These are phyloP conservation scores for Capra hircus DNA, from an alignment of 2,113 vertebrate species.

Conservation along the genomic window DNA sequence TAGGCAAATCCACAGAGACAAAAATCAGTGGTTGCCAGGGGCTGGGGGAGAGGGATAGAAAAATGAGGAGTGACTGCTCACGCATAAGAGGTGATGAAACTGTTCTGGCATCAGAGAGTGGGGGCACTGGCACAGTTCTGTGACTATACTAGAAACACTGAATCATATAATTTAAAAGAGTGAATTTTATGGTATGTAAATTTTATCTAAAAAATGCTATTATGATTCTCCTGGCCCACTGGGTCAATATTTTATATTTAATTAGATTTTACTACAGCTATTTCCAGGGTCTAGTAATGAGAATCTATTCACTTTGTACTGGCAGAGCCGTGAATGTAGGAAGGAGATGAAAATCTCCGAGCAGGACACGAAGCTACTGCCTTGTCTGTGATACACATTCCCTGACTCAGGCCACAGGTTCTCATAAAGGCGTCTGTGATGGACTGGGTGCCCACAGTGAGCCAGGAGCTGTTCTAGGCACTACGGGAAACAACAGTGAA, in stretches of 20 bases:
- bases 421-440: fast-evolving
- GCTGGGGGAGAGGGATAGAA: neutral
- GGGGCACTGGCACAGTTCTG: neutral
- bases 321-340: neutral
- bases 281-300: neutral
- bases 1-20: neutral
- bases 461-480: neutral
- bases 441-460: neutral
- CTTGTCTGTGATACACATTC: neutral
- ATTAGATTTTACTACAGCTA: neutral
- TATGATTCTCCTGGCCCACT: neutral
- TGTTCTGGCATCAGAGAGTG: neutral
- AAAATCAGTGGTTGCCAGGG: neutral
- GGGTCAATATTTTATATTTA: neutral
- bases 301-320: neutral
- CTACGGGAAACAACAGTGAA: fast-evolving
- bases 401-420: fast-evolving
- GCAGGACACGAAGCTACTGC: neutral
- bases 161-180: neutral
- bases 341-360: neutral
- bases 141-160: neutral
- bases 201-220: neutral
- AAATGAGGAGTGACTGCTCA: neutral
- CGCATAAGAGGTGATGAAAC: neutral
- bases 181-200: neutral